A percentile compares a stretch with the other conserved stretches of the same genome.
phyloP scores from a whole-genome alignment of 2,797 vertebrate species.

The Eptatretus atami region DNA sequence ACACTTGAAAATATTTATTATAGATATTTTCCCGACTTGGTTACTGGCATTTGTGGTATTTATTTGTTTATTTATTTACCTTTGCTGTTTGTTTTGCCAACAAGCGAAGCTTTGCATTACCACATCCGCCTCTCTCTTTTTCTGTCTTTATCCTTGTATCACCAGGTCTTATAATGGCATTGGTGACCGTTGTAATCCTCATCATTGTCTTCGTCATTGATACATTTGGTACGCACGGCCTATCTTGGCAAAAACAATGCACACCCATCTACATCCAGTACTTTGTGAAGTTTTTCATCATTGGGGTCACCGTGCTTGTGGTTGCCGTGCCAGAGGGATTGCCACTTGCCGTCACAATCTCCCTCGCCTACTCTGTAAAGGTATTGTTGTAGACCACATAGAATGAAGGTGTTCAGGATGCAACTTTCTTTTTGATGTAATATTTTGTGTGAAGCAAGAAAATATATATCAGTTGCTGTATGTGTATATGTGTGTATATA shows the following conservation, averaged over 20 bases:
- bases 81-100: no score
- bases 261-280: slow-evolving; percentile 2
- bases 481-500: no score
- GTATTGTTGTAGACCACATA: neutral
- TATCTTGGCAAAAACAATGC: neutral
- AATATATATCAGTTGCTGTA: no score
- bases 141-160: neutral
- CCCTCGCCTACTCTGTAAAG: slow-evolving; percentile 2
- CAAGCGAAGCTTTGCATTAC: no score
- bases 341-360: slow-evolving; percentile 4
- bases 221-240: neutral
- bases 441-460: no score
- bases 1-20: no score
- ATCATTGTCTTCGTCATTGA: slow-evolving; percentile 1
- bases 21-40: no score
- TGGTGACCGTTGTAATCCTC: slow-evolving; percentile 2
- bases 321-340: slow-evolving; percentile 3
- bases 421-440: no score
- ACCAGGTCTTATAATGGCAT: neutral
- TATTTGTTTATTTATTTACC: no score
- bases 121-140: no score
- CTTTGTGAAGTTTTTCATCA: slow-evolving; percentile 5
- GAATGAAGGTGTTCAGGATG: no score
- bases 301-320: slow-evolving; percentile 3
- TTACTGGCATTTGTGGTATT: no score